These are phyloP conservation scores for Halocynthia aurantium DNA, from an alignment of 23 tunicate genomes.

Conservation along the genomic window DNA sequence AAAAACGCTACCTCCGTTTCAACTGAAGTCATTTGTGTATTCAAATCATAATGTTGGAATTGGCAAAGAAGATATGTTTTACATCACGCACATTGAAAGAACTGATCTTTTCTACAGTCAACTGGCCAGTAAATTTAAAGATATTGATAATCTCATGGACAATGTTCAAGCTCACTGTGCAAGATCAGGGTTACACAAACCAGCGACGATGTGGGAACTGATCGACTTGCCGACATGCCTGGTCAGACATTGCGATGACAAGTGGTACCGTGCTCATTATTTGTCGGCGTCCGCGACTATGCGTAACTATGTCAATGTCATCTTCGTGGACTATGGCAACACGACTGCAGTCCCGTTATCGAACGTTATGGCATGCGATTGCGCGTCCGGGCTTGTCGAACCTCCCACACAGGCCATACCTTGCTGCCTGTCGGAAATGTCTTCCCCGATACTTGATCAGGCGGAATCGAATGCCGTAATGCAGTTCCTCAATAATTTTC, in stretches of 20 bases:
- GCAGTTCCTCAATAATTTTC: constrained; percentile 6
- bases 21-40: constrained; percentile 54
- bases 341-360: constrained; percentile 17
- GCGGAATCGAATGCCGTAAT: neutral
- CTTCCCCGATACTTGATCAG: constrained; percentile 1
- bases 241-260: constrained; percentile 38
- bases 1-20: constrained; percentile 35
- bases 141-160: constrained; percentile 50
- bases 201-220: constrained; percentile 24
- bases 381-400: constrained; percentile 20
- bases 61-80: constrained; percentile 65
- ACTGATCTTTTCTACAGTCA: constrained; percentile 66
- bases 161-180: constrained; percentile 47
- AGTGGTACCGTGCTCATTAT: constrained; percentile 84
- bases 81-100: constrained; percentile 55
- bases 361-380: constrained; percentile 23
- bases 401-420: constrained; percentile 67
- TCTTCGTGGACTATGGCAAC: constrained; percentile 81
- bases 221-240: constrained; percentile 42
- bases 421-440: constrained; percentile 58
- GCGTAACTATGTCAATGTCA: constrained; percentile 27
- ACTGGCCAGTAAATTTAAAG: constrained; percentile 36
- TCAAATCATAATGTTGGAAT: constrained; percentile 22
- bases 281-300: neutral
- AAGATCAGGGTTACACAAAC: neutral